These are phyloP conservation scores for Choreutis nemorana DNA, from an alignment of 2,888 invertebrate genomes.

Conservation along the genomic window DNA sequence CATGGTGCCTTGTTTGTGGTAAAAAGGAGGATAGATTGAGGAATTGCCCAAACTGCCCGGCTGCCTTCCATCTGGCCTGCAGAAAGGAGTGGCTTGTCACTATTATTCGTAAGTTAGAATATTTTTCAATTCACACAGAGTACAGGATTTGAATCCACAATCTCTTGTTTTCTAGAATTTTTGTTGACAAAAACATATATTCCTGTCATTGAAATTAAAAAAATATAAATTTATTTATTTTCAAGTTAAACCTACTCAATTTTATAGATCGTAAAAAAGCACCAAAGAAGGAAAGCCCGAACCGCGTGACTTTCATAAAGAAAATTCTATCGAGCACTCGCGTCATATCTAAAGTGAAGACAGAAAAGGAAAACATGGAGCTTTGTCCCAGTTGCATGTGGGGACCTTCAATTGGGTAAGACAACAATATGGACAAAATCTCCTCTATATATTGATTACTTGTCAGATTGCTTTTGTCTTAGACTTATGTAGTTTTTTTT, in stretches of 20 bases:
- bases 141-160: too few species aligned
- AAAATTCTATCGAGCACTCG: constrained; percentile 51
- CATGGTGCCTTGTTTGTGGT: constrained; percentile 53
- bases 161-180: too few species aligned
- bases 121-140: background rate
- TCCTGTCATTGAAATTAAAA: too few species aligned
- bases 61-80: constrained; percentile 39
- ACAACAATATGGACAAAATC: too few species aligned
- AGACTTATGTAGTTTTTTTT: too few species aligned
- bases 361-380: constrained; percentile 28
- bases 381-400: constrained; percentile 55
- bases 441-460: too few species aligned
- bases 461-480: too few species aligned
- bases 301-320: constrained; percentile 27
- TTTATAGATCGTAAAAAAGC: constrained; percentile 43
- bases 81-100: constrained; percentile 41
- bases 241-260: too few species aligned
- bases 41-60: constrained; percentile 38
- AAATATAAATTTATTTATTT: too few species aligned
- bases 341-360: constrained; percentile 25
- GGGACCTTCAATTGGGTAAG: constrained; percentile 50
- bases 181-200: too few species aligned
- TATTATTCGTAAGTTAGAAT: constrained; percentile 36
- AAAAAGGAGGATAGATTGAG: constrained; percentile 21
- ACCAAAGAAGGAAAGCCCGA: constrained; percentile 27